phyloP scores from a whole-genome alignment of 1,140 invertebrate genomes.

The Drosophila subpulchrella region DNA sequence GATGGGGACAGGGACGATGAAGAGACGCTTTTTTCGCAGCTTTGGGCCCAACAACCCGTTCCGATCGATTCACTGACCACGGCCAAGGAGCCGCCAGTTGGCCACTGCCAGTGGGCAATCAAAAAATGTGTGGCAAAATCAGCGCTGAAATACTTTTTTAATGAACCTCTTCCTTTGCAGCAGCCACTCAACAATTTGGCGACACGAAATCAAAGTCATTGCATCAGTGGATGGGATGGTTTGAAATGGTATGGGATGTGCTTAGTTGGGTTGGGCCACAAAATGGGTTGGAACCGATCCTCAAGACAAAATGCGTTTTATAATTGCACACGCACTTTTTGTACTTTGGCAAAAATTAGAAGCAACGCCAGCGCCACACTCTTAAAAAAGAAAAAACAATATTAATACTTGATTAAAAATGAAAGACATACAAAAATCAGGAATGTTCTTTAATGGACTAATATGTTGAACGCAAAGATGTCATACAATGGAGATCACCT shows the following conservation, averaged over 20 bases:
- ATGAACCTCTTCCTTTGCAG: constrained; percentile 74
- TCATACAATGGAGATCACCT: too few species aligned
- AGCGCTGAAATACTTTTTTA: constrained; percentile 78
- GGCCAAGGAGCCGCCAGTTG: constrained; percentile 42
- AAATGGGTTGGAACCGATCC: constrained; percentile 29
- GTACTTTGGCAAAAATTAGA: constrained; percentile 72
- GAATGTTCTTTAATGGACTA: too few species aligned
- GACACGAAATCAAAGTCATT: constrained; percentile 80
- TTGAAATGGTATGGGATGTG: neutral
- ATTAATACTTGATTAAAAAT: too few species aligned
- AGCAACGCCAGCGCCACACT: constrained; percentile 22
- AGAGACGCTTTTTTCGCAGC: constrained; percentile 43
- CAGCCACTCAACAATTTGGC: constrained; percentile 66
- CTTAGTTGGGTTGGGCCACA: constrained; percentile 16
- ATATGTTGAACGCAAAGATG: too few species aligned
- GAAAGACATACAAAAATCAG: too few species aligned
- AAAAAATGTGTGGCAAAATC: constrained; percentile 81
- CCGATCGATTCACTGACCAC: constrained; percentile 65
- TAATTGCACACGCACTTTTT: constrained; percentile 80
- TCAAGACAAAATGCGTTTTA: constrained; percentile 64
- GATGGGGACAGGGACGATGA: constrained; percentile 31
- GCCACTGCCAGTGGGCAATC: constrained; percentile 55
- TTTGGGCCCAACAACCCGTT: constrained; percentile 57
- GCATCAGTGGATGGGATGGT: constrained; percentile 36
- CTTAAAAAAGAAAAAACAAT: neutral